Conservation (phyloP, 2,797 vertebrate species). For the Paedocypris micromegethes region DNA sequence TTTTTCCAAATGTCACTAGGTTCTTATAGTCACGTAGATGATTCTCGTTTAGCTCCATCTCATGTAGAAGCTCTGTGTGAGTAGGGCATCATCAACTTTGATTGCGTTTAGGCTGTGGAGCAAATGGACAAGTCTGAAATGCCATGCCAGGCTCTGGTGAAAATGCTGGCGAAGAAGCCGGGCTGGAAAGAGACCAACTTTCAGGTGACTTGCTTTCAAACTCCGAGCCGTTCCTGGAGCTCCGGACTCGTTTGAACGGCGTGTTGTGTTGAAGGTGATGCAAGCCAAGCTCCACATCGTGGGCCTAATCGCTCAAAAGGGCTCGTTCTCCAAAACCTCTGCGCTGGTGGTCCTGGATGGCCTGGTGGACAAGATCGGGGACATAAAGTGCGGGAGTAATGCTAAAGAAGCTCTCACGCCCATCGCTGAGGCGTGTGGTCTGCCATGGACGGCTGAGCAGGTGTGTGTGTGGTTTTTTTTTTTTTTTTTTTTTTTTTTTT, state of each 20-base stretch:
- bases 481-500: neutral
- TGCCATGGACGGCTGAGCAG: constrained; percentile 97
- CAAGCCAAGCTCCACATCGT: constrained; percentile 94
- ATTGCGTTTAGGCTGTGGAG: constrained; percentile 80
- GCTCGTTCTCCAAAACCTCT: constrained; percentile 91
- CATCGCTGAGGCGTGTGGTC: constrained; percentile 82
- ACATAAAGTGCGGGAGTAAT: constrained; percentile 91
- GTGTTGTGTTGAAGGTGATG: constrained; percentile 79
- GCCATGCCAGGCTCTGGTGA: constrained; percentile 95
- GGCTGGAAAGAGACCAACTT: constrained; percentile 99
- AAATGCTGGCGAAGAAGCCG: constrained; percentile 96
- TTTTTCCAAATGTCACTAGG: too few species aligned
- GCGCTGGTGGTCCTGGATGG: constrained; percentile 87
- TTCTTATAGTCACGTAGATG: too few species aligned
- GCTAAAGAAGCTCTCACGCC: constrained; percentile 90
- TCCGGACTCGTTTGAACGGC: neutral
- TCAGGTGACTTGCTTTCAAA: constrained; percentile 73
- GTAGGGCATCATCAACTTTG: too few species aligned
- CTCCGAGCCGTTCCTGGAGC: neutral
- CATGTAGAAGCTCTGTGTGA: too few species aligned
- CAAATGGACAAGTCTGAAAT: constrained; percentile 84
- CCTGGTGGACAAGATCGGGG: constrained; percentile 92
- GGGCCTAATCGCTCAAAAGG: constrained; percentile 84
- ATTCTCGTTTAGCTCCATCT: too few species aligned
- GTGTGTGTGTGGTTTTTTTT: constrained; percentile 60